A percentile compares a stretch with the other conserved stretches of the same genome.
Conservation (phyloP, 2,888 invertebrate species). For the Erebia palarica region DNA sequence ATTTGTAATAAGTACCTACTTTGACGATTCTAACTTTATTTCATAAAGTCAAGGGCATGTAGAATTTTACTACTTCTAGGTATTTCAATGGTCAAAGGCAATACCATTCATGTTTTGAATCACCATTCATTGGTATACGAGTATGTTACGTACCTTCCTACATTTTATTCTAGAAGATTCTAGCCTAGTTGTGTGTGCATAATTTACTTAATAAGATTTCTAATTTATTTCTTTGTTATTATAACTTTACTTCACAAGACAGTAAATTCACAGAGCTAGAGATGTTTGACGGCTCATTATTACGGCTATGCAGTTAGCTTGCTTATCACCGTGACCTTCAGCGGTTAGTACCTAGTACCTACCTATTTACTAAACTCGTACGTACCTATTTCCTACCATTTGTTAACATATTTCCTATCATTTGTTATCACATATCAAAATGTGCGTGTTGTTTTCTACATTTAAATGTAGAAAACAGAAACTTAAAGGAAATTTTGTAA, state of each 20-base stretch:
- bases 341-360: constrained; percentile 21
- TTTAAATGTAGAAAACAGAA: not conserved
- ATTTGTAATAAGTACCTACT: too few species aligned
- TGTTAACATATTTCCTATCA: constrained; percentile 32
- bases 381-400: constrained; percentile 25
- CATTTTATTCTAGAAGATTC: too few species aligned
- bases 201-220: not conserved
- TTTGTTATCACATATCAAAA: constrained; percentile 24
- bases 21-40: too few species aligned
- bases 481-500: not conserved
- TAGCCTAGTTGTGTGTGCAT: too few species aligned
- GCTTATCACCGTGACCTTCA: constrained; percentile 41
- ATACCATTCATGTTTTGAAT: too few species aligned
- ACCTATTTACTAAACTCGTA: constrained; percentile 31
- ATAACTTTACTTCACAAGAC: not conserved
- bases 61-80: too few species aligned
- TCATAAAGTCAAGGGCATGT: too few species aligned
- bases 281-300: constrained; percentile 19
- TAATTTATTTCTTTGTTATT: too few species aligned
- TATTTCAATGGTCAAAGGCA: too few species aligned
- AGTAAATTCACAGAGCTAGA: not conserved
- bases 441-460: not conserved
- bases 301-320: constrained; percentile 13
- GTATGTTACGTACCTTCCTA: too few species aligned
- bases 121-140: too few species aligned